Base-by-base conservation (phyloP, 2,888 invertebrate species). In the Camptogramma bilineatum region DNA sequence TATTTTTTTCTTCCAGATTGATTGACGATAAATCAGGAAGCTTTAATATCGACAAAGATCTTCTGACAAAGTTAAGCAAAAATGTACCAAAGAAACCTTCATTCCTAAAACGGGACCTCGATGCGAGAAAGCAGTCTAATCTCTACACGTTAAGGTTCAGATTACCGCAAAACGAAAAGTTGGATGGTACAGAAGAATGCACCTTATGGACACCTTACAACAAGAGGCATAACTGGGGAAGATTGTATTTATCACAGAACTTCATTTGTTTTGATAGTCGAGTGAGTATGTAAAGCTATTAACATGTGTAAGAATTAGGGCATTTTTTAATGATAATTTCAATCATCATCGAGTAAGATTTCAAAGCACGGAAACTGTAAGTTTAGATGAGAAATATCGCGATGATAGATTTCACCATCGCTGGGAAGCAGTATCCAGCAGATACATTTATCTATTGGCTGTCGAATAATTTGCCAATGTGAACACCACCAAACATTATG, bases 221-320 rank as follows among this genome's bases (percentile, higher is more conserved):
- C 82, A 98, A 98, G 84, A 95, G 95, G 72, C 96, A 97, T 82
- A 97, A 97, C 62, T 95, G 95, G 93, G 99, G 99, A 16, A 95
- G 96, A 72, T 93, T 99, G 78, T 99, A 97, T 86, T 91, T 99
- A 53, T 99, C 99, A 0, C 96, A 97, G 80, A 98, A 97, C 91
- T 99, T 98, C 85, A 95, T 99, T 78, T 99, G 99, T 86, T 99
- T 99, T 85, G 97, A 97, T 81, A 99, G 99, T 88, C 95, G 97
- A 93, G 98, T 99, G 83, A 94, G 94, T 88, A 50, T 52, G 18
- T 13, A 13, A 13, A 39, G 5, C 28, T 5, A 8, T 0, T 28
- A 4, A 3, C 1, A 8, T 28, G 1, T 4, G 7, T 28, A 28
- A 28, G 28, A 5, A 28, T 28, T 1, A 28, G 8, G 28, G n/a